A percentile compares a stretch with the other conserved stretches of the same genome.
Conservation (phyloP, 1,140 invertebrate genomes). For the Orius laevigatus region DNA sequence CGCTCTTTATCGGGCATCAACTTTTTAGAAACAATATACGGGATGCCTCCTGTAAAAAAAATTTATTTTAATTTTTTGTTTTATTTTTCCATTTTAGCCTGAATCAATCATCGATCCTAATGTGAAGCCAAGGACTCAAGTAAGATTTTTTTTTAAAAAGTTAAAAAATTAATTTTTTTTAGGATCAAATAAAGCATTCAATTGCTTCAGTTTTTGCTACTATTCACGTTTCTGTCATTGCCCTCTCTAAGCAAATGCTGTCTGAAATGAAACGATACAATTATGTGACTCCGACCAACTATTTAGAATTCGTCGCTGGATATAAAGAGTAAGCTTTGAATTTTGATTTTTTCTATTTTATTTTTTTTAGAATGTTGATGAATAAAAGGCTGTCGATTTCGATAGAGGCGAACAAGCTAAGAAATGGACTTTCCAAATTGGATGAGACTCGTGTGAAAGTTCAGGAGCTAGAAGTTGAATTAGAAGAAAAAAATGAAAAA, state of each 20-base stretch:
- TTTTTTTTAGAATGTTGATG: constrained; percentile 42
- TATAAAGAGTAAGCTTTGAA: constrained; percentile 58
- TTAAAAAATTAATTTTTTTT: constrained; percentile 5
- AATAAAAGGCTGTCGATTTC: constrained; percentile 52
- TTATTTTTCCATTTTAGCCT: background rate
- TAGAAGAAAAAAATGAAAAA: constrained; percentile 56
- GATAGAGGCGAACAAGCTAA: constrained; percentile 49
- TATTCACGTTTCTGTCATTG: constrained; percentile 58
- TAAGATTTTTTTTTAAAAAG: background rate
- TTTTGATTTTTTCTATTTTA: background rate
- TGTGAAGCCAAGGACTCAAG: background rate
- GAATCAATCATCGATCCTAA: background rate
- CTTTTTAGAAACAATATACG: constrained; percentile 45
- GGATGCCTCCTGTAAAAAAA: constrained; percentile 23
- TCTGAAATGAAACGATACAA: constrained; percentile 60
- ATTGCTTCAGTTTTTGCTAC: constrained; percentile 42
- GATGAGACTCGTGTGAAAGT: constrained; percentile 58
- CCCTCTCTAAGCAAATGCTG: constrained; percentile 51
- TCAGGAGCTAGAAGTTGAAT: constrained; percentile 57
- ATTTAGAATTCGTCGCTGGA: constrained; percentile 60
- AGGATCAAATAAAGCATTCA: constrained; percentile 15
- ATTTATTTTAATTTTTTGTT: too few relatives aligned
- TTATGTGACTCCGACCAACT: constrained; percentile 74
- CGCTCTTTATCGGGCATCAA: constrained; percentile 50
- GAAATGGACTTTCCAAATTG: constrained; percentile 61